phyloP scores from a whole-genome alignment of 1,140 invertebrate genomes.

The Aphaenogaster rudis region DNA sequence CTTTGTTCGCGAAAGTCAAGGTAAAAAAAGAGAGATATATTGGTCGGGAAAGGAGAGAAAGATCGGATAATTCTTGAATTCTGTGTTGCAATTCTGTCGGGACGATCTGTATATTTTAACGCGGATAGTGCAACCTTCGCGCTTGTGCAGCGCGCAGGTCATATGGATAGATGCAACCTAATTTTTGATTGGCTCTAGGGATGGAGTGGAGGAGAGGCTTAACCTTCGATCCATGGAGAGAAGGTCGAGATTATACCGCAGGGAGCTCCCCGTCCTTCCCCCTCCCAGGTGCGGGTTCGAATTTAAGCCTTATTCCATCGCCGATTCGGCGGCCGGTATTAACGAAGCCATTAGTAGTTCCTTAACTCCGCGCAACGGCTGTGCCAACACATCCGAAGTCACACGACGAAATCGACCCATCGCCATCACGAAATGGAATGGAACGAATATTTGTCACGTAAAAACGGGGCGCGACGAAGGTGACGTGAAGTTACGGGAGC shows the following conservation, averaged over 20 bases:
- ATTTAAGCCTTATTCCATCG: slow-evolving; percentile 57
- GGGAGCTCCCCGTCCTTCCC: background rate
- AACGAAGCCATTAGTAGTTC: slow-evolving; percentile 72
- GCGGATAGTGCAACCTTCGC: slow-evolving; percentile 40
- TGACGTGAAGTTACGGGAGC: slow-evolving; percentile 52
- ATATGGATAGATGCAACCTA: slow-evolving; percentile 54
- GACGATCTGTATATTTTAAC: slow-evolving; percentile 47
- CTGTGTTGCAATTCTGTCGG: background rate
- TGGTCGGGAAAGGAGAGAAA: background rate
- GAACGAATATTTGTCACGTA: slow-evolving; percentile 68
- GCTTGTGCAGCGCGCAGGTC: slow-evolving; percentile 51
- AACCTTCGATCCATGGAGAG: slow-evolving; percentile 61
- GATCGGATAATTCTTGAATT: slow-evolving; percentile 17
- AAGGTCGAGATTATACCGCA: slow-evolving; percentile 54
- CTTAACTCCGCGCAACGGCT: slow-evolving; percentile 66
- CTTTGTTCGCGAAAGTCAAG: background rate
- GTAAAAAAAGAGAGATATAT: background rate
- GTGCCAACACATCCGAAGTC: slow-evolving; percentile 60
- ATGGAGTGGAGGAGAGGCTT: slow-evolving; percentile 48
- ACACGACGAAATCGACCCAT: slow-evolving; percentile 41
- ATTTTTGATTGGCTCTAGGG: slow-evolving; percentile 68
- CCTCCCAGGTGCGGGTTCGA: slow-evolving; percentile 20
- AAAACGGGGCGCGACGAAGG: slow-evolving; percentile 61
- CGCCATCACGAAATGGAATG: slow-evolving; percentile 39
- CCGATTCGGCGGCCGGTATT: slow-evolving; percentile 60